Evolutionary conservation across 2,113 vertebrate genomes (phyloP).

Genomic region (Tursiops truncatus): DNA sequence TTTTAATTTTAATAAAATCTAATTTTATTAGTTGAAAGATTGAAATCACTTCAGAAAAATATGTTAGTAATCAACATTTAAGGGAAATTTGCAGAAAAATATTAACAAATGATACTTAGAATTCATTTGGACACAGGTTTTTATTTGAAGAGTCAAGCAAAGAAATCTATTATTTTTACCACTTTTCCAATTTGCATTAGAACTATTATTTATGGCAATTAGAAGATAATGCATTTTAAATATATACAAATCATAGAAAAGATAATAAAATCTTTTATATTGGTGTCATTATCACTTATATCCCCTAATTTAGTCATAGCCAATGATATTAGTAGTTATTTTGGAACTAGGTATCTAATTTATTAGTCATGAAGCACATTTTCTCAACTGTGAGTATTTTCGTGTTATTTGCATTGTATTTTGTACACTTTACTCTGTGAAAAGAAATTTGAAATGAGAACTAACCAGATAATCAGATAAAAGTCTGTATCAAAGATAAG

Average conservation of each 20-base stretch:
- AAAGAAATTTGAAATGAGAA: background rate
- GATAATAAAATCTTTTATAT: constrained; percentile 30
- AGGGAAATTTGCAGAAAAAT: background rate
- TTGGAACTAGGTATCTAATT: constrained; percentile 24
- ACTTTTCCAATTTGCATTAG: background rate
- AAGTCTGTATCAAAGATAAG: background rate
- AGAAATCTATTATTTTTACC: background rate
- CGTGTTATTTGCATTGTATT: background rate
- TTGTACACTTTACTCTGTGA: background rate
- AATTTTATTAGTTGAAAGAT: background rate
- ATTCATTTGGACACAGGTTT: background rate
- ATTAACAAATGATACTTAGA: background rate
- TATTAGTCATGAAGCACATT: background rate
- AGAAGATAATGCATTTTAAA: constrained; percentile 37
- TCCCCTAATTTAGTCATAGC: background rate
- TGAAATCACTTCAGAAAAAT: background rate
- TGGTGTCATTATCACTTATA: background rate
- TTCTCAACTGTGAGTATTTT: background rate
- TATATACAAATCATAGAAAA: constrained; percentile 18
- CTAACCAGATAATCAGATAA: background rate
- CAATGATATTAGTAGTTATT: background rate
- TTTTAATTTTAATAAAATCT: background rate
- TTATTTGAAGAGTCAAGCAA: background rate
- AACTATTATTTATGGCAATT: constrained; percentile 25
- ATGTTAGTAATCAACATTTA: constrained; percentile 16